Base-by-base conservation (phyloP, 2,113 vertebrate species). In the Catharus minimus region DNA sequence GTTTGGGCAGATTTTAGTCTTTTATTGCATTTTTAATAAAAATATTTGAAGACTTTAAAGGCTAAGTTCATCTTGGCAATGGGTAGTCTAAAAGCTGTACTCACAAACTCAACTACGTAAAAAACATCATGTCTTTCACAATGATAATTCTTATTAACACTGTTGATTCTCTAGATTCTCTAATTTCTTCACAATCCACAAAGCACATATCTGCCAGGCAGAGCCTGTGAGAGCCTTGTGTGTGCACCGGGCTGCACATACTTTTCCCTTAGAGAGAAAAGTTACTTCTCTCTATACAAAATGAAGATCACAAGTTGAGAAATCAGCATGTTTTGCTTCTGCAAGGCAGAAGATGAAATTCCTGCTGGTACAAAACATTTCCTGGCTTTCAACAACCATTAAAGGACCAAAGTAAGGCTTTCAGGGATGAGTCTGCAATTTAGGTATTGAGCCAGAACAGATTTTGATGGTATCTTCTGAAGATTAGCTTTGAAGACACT, bases 11-110 rank as follows among this genome's bases (percentile, higher is more conserved):
- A 19, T 78, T 92, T 95, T 53, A 88, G 86, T 47, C 18, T 93
- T 94, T 86, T 95, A 94, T 79, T 89, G 53, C 56, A 66, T 88
- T 92, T 93, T 89, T 82, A 93, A 87, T 93, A 89, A 88, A 94
- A 93, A 86, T 44, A 61, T 93, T 88, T 68, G 15, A 82, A 72
- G 81, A 65, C 46, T 78, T 93, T 72, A 82, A 78, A 93, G 61
- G 44, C 27, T 78, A 90, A 88, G 13, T 87, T 89, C 66, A 44
- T 78, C 57, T 90, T 92, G 81, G 77, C 77, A 93, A 75, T 6
- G 28, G 32, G 46, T 33, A 83, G 61, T n/a, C 61, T 88, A 62
- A 93, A 93, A 71, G 64, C 73, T 82, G 56, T 22, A 30, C 69
- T 80, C 56, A 26, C 1, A 7, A 74, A 53, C 24, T 33, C 53